Conservation (phyloP, 2,888 invertebrate genomes). For the Tholera decimalis region DNA sequence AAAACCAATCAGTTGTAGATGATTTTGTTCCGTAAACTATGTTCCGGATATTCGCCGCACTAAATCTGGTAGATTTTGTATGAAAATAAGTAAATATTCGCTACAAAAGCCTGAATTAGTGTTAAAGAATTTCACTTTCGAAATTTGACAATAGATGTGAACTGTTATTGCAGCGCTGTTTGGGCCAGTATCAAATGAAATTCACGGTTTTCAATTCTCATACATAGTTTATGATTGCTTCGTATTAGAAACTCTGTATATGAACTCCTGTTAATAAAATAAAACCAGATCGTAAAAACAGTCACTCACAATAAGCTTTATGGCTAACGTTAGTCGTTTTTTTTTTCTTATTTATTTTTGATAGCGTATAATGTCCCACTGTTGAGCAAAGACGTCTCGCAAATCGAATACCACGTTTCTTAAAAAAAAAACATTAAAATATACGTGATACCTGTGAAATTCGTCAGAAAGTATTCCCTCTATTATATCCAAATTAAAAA, state of each 20-base stretch:
- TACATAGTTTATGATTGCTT: background rate
- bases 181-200: slow-evolving; percentile 16
- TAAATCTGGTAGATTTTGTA: no score
- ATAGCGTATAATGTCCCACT: no score
- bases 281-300: background rate
- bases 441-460: no score
- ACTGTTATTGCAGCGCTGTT: slow-evolving; percentile 38
- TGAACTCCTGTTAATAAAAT: background rate
- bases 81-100: slow-evolving; percentile 64
- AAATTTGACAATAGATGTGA: slow-evolving; percentile 65
- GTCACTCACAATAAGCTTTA: no score
- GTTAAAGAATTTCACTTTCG: slow-evolving; percentile 69
- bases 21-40: slow-evolving; percentile 36
- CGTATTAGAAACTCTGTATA: background rate
- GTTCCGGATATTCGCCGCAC: slow-evolving; percentile 44
- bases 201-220: slow-evolving; percentile 6
- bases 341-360: no score
- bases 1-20: slow-evolving; percentile 43
- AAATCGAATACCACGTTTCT: no score
- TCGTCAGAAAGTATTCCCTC: no score
- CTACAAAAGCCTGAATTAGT: slow-evolving; percentile 52
- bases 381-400: no score
- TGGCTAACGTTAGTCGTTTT: background rate
- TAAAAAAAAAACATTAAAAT: no score
- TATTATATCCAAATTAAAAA: no score